A percentile compares a stretch with the other conserved stretches of the same genome.
phyloP scores from a whole-genome alignment of 1,140 invertebrate genomes.

The Lanistes nyassanus region DNA sequence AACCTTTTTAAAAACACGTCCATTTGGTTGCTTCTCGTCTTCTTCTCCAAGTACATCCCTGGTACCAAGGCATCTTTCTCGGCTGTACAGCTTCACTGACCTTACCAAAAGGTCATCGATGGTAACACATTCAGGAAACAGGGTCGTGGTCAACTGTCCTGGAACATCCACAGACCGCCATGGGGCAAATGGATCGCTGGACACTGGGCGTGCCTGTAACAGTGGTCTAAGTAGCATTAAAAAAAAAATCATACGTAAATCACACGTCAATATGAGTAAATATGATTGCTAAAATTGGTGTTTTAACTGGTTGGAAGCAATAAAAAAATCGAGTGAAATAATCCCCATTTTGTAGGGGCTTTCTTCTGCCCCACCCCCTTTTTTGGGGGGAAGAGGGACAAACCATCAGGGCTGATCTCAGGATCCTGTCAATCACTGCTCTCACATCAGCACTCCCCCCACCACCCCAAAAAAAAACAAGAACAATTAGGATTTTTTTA shows the following conservation, averaged over 20 bases:
- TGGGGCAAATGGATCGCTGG: slow-evolving; percentile 43
- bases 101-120: slow-evolving; percentile 87
- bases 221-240: too few species aligned
- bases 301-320: neutral
- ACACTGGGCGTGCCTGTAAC: slow-evolving; percentile 44
- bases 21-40: slow-evolving; percentile 92
- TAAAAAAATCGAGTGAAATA: too few species aligned
- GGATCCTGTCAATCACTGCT: too few species aligned
- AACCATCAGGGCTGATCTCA: too few species aligned
- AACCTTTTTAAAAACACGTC: slow-evolving; percentile 93
- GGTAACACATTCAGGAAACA: slow-evolving; percentile 81
- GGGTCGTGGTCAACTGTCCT: slow-evolving; percentile 45
- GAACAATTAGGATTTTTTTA: too few species aligned
- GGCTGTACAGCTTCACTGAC: slow-evolving; percentile 74
- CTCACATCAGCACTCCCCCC: too few species aligned
- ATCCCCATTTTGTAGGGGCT: too few species aligned
- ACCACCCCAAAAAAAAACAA: too few species aligned
- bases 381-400: too few species aligned
- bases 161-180: slow-evolving; percentile 56
- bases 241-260: neutral
- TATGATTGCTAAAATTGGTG: neutral
- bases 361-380: too few species aligned
- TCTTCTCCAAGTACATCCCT: slow-evolving; percentile 91
- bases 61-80: slow-evolving; percentile 87
- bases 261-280: neutral